Base-by-base conservation (phyloP, 2,113 vertebrate genomes). In the Macquaria ambigua region DNA sequence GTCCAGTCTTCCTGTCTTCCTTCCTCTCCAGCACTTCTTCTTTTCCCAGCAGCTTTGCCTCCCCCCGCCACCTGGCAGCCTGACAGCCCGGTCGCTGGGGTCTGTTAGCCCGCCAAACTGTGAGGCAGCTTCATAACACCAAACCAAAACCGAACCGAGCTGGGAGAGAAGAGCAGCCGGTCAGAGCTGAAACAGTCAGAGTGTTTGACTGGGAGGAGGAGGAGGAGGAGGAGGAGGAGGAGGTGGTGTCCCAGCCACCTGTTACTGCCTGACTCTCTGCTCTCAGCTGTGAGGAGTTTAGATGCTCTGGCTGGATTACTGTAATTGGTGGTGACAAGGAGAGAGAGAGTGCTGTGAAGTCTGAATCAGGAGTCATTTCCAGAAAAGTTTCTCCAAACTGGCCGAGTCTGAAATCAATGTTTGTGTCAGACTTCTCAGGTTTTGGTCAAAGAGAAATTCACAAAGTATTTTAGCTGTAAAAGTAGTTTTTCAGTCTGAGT, bases 221-320 rank as follows among this genome's bases (percentile, higher is more conserved):
- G 66, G 66, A 75, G 74, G 70, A 20, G 73, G 53, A 78, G 56
- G n/a, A 70, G 64, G n/a, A 73, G 73, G 25, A 43, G 77, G 25
- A 53, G 85, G 79, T 50, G 78, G 70, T 7, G 67, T 58, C 56
- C 10, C 63, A 15, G 86, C 86, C 91, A 89, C 91, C 90, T 93
- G 88, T 87, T 84, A 14, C 85, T 62, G 81, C 55, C 81, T 77
- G 90, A 88, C 87, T 89, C 61, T 25, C 76, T 77, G 82, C 79
- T 85, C 70, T 91, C 83, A 70, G 88, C 84, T 64, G 82, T 82
- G 82, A 89, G 84, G 77, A 89, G 88, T 90, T 93, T 89, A 91
- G 77, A 73, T 77, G 79, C 76, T 90, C 74, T 25, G 48, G 79
- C 12, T 46, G 84, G 91, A 93, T 93, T 87, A 93, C 5, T 12